phyloP scores from a whole-genome alignment of 2,888 invertebrate genomes.

The Ophraella communa region DNA sequence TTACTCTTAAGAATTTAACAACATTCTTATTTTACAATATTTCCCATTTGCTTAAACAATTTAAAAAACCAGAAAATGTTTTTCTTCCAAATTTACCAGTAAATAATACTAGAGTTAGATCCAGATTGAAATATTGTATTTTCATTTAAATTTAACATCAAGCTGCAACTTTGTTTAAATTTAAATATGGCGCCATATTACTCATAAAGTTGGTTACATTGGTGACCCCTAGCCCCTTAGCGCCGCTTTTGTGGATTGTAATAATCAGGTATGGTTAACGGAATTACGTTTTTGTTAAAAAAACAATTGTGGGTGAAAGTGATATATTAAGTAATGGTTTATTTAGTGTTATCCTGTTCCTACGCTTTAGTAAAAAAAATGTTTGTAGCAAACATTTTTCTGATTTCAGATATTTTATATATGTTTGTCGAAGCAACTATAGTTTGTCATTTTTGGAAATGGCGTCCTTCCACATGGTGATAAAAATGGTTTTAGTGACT shows the following conservation, averaged over 20 bases:
- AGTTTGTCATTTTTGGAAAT: conserved; percentile 73
- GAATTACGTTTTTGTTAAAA: conserved; percentile 47
- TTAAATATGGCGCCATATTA: conserved; percentile 13
- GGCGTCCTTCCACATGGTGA: conserved; percentile 77
- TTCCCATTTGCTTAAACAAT: too few species aligned
- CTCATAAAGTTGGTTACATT: conserved; percentile 13
- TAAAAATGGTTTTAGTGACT: conserved; percentile 32
- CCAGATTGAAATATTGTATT: too few species aligned
- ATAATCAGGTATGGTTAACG: conserved; percentile 58
- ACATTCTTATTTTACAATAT: too few species aligned
- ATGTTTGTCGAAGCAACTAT: conserved; percentile 38
- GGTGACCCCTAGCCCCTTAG: conserved; percentile 56
- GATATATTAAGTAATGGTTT: conserved; percentile 34
- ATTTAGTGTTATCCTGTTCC: conserved; percentile 32
- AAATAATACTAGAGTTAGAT: too few species aligned
- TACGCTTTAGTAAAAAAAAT: conserved; percentile 20
- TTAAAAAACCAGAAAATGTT: too few species aligned
- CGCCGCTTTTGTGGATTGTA: conserved; percentile 58
- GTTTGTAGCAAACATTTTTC: conserved; percentile 11
- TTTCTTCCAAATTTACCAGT: too few species aligned
- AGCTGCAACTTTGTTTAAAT: too few species aligned
- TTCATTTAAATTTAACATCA: too few species aligned
- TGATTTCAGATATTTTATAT: conserved; percentile 13
- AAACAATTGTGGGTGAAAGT: conserved; percentile 43
- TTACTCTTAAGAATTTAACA: too few species aligned